Evolutionary conservation across 2,797 vertebrate genomes (phyloP), one percentile per base, ranked within the genome.

Genomic region (Perodicticus potto): DNA sequence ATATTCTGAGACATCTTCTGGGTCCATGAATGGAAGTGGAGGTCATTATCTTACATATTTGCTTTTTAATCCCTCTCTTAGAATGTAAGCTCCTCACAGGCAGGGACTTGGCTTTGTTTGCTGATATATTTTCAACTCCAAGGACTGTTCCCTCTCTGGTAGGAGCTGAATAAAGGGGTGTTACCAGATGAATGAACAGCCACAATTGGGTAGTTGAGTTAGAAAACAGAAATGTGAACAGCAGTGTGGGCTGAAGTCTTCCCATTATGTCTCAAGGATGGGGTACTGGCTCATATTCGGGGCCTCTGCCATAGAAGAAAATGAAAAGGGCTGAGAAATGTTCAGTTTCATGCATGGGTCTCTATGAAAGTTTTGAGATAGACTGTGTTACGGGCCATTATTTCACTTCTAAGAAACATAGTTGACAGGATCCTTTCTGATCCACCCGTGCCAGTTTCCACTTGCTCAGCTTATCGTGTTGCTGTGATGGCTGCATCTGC

Each of bases 281-380:
- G 1, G 27, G 5, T 40, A 57, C 5, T 81, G 1, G n/a, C 67
- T 96, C 45, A 72, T 19, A 84, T 37, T 85, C 81, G 65, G 37
- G 7, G 61, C 17, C 92, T 93, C 65, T 93, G 11, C 6, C 23
- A 19, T 77, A 95, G 37, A 89, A 72, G 43, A 65, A 95, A 87
- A 45, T 43, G 27, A 20, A 78, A 72, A 73, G 43, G 55, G 45
- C 7, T 86, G 43, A 83, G 23, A 80, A 80, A 63, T 69, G 72
- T 83, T 40, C 27, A 67, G 40, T 57, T 34, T 37, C 10, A 53
- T 53, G 49, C 13, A 13, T 53, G 49, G 13, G 49, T 16, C 49
- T 4, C 14, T 53, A 53, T 53, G 49, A 16, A 53, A 53, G 49
- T 53, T 53, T 53, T 53, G 49, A 53, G 49, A 16, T 49, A 49